Base-by-base conservation (phyloP, 37 sponge, comb jelly and placozoan genomes). In the Spongilla lacustris region DNA sequence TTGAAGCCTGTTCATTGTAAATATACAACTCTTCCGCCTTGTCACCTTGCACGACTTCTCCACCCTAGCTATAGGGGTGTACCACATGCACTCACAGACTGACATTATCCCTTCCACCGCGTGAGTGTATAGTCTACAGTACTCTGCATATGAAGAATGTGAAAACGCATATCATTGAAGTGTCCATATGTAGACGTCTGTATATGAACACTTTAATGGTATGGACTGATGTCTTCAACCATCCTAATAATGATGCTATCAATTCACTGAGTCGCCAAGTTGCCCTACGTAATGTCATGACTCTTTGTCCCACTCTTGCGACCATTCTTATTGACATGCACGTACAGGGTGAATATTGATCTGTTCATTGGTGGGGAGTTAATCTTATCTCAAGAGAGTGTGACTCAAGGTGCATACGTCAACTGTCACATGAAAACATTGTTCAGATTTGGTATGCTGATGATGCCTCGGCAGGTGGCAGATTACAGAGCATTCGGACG, bases 401-500 rank as follows among this genome's bases (percentile, higher is more conserved):
- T 50, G 5, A 49, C 5, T 2, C 80, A 79, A 79, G 80, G 80
- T 50, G 50, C 23, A 50, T 79, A 29, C 50, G 11, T 29, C 58
- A 41, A 4, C 29, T 48, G n/a, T n/a, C n/a, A n/a, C n/a, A n/a
- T n/a, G n/a, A n/a, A n/a, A 41, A 46, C 4, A 34, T n/a, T 24
- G 28, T 24, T 58, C 80, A 79, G 58, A 4, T 29, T 28, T 79
- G 80, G 80, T 79, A 79, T 41, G 58, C 80, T 46, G 80, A 79
- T 48, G 80, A 79, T 41, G 24, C 80, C 46, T 79, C 80, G 6
- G n/a, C 29, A n/a, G 27, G 36, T 25, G 80, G 80, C 29, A 79
- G 28, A 41, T 41, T 79, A 29, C 72, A 70, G 30, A 70, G 72
- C 72, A 30, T 70, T 27, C 27, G 72, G 30, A 29, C 8, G 30